A percentile compares a stretch with the other conserved stretches of the same genome.
These are phyloP conservation scores for Caenorhabditis imperialis DNA, from an alignment of 2,888 invertebrate species.

Conservation along the genomic window DNA sequence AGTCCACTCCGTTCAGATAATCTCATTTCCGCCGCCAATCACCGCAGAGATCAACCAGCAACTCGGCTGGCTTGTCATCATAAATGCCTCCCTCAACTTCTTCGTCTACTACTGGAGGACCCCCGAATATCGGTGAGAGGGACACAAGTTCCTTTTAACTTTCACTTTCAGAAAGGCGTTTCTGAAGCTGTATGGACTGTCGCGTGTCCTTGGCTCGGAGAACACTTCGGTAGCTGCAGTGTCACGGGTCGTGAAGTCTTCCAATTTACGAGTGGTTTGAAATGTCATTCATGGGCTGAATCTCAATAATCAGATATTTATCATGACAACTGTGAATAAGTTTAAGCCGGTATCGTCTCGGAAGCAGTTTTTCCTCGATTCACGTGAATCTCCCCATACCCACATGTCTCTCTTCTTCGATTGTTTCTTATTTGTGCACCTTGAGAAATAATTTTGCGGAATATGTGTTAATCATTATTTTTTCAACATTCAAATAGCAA, in stretches of 20 bases:
- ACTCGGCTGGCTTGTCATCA: conserved; percentile 64
- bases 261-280: conserved; percentile 10
- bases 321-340: no score
- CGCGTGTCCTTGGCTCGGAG: background rate
- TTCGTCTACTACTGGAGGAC: conserved; percentile 62
- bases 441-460: no score
- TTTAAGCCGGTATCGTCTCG: no score
- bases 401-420: no score
- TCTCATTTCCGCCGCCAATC: conserved; percentile 30
- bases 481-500: no score
- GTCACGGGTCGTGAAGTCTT: conserved; percentile 20
- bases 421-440: no score
- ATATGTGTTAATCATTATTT: no score
- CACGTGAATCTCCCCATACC: no score
- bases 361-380: no score
- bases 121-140: conserved; percentile 62
- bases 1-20: conserved; percentile 28
- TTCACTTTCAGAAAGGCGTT: conserved; percentile 18
- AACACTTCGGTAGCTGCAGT: conserved; percentile 14
- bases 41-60: conserved; percentile 59
- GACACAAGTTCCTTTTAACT: background rate
- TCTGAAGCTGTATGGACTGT: conserved; percentile 18
- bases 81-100: conserved; percentile 61
- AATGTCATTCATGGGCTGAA: no score
- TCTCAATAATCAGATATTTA: no score